These are phyloP conservation scores for Eustalomyia histrio DNA, from an alignment of 2,888 invertebrate species.

Conservation along the genomic window DNA sequence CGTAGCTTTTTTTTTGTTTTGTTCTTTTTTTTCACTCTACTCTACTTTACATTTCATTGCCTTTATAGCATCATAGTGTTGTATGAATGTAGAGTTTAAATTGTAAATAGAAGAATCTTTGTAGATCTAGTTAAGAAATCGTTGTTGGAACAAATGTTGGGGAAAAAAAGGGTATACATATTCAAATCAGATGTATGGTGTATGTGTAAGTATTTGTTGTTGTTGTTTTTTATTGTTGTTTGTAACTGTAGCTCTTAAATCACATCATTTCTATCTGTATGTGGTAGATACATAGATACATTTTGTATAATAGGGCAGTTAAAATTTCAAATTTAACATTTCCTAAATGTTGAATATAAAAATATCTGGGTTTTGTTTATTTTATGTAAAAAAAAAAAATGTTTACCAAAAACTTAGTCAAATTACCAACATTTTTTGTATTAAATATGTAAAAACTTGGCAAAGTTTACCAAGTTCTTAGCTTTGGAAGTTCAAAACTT, in stretches of 20 bases:
- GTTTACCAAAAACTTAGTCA: no score
- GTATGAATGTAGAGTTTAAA: conserved; percentile 13
- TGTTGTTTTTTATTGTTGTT: conserved; percentile 20
- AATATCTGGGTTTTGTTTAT: no score
- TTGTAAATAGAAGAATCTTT: conserved; percentile 36
- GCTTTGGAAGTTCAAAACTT: no score
- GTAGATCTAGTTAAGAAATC: conserved; percentile 53
- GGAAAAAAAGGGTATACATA: conserved; percentile 39
- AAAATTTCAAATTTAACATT: no score
- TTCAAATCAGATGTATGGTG: conserved; percentile 57
- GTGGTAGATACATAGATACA: conserved; percentile 42
- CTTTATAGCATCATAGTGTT: background rate
- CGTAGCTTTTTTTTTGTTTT: conserved; percentile 26
- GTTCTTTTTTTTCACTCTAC: conserved; percentile 20
- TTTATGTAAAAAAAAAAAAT: no score
- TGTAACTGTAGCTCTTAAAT: conserved; percentile 66
- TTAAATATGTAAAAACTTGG: no score
- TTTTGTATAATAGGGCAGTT: background rate
- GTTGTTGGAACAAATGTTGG: background rate
- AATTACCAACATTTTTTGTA: no score
- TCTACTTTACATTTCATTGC: conserved; percentile 27
- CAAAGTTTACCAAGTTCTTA: no score
- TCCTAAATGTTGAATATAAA: no score
- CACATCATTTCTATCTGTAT: conserved; percentile 68
- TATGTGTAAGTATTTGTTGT: conserved; percentile 24